Evolutionary conservation across 2,113 vertebrate genomes (phyloP), one percentile per base, ranked within the genome.

Genomic region (Rhineura floridana): DNA sequence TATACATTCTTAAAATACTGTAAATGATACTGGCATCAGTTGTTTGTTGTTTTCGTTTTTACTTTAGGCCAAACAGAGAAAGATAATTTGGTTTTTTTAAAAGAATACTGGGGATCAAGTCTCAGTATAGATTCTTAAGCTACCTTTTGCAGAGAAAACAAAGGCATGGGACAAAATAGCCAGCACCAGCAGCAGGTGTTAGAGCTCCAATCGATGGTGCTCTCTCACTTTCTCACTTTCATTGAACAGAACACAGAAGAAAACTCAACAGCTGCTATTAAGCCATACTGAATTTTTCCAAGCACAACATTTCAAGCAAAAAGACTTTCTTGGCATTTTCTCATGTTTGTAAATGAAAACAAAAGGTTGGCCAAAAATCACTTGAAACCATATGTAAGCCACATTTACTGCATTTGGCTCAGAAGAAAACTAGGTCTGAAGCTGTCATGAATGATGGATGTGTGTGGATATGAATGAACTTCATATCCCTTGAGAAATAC

Each of bases 251-350:
- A 93, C 83, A 70, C 88, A 36, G 62, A 82, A 84, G 55, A 82
- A 90, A 89, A 87, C 86, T 90, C 88, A 15, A 63, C 0, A 19
- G 17, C 55, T 84, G 63, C 90, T 87, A 44, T 86, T 91, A 90
- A 90, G 6, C 50, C 44, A 10, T 84, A 89, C 88, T 88, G 62
- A 76, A 28, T 28, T n/a, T 84, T 89, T 84, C 87, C 87, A 87
- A 80, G 69, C 80, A 90, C 90, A n/a, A 91, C 88, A 90, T 91
- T 69, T 83, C 92, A 87, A 91, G 84, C 65, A 89, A 88, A 91
- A 90, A 42, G 6, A 10, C 89, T 13, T 36, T 3, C 86, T 3
- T 88, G 84, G 46, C 87, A 46, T 87, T 81, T 83, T 17, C 19
- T 82, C 90, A 81, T 86, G 39, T 25, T 92, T 28, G 65, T 85